Evolutionary conservation across 2,888 invertebrate genomes (phyloP).

Genomic region (Uloborus plumipes): DNA sequence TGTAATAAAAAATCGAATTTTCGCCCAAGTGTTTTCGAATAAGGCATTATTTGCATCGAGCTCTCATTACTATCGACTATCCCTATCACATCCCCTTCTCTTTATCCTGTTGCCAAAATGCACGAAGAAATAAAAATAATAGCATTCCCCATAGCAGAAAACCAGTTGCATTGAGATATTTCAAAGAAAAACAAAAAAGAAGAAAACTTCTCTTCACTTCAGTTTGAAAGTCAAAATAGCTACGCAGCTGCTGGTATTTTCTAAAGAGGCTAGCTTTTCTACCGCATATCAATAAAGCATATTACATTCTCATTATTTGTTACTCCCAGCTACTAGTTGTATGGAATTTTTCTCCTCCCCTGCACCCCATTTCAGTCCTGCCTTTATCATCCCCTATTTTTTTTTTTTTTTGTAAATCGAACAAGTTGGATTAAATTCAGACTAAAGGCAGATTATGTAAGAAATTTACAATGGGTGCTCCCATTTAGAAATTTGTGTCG

Average conservation of each 20-base stretch:
- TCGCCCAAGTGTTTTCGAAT: constrained; percentile 29
- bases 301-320: constrained; percentile 57
- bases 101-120: constrained; percentile 8
- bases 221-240: constrained; percentile 60
- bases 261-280: constrained; percentile 16
- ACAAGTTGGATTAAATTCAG: constrained; percentile 43
- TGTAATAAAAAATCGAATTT: constrained; percentile 35
- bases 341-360: neutral
- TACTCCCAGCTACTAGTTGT: constrained; percentile 9
- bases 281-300: constrained; percentile 55
- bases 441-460: too few relatives aligned
- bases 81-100: constrained; percentile 5
- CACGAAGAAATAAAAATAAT: constrained; percentile 51
- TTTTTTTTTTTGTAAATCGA: constrained; percentile 29
- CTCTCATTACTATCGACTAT: constrained; percentile 57
- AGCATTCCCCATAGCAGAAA: constrained; percentile 10
- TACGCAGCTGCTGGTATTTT: constrained; percentile 36
- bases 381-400: neutral
- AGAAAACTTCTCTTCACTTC: constrained; percentile 8
- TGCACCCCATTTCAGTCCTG: neutral
- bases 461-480: too few relatives aligned
- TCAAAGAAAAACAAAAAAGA: too few relatives aligned
- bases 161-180: constrained; percentile 50
- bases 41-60: constrained; percentile 52
- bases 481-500: too few relatives aligned